A percentile compares a stretch with the other conserved stretches of the same genome.
phyloP scores from a whole-genome alignment of 2,113 vertebrate species.

The Rhea americana region DNA sequence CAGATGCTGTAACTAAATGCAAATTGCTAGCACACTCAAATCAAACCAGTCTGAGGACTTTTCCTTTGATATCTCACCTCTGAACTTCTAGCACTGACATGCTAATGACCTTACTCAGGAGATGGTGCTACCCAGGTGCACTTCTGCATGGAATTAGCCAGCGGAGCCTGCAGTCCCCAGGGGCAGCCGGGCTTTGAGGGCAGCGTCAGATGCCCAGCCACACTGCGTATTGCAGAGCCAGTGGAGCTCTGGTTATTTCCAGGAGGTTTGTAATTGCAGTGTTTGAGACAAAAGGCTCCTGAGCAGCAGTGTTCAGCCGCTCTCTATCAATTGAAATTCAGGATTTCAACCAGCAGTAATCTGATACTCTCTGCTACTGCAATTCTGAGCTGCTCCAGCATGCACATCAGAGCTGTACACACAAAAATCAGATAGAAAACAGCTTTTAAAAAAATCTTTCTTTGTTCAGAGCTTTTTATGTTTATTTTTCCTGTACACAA shows the following conservation, averaged over 20 bases:
- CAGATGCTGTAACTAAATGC: neutral
- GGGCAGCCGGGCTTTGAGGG: neutral
- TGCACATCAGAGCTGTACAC: neutral
- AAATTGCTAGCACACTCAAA: neutral
- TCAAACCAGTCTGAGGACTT: neutral
- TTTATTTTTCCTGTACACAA: slow-evolving; percentile 50
- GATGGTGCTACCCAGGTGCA: too few relatives aligned
- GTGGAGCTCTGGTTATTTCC: neutral
- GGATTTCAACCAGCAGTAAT: neutral
- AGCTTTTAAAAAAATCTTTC: slow-evolving; percentile 18
- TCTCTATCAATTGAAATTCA: slow-evolving; percentile 10
- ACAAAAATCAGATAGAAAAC: slow-evolving; percentile 21
- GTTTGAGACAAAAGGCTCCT: neutral
- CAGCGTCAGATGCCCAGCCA: neutral
- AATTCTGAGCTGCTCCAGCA: neutral
- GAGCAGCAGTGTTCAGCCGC: neutral
- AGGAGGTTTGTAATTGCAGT: neutral
- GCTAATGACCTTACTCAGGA: neutral
- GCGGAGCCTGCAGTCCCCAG: neutral
- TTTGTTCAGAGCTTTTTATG: slow-evolving; percentile 59
- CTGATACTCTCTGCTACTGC: neutral
- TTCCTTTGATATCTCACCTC: neutral
- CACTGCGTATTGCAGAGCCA: accelerated
- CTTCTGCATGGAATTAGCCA: neutral
- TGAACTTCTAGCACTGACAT: neutral